Conservation (phyloP, 1,140 invertebrate species). For the Euura saliciscinereae region DNA sequence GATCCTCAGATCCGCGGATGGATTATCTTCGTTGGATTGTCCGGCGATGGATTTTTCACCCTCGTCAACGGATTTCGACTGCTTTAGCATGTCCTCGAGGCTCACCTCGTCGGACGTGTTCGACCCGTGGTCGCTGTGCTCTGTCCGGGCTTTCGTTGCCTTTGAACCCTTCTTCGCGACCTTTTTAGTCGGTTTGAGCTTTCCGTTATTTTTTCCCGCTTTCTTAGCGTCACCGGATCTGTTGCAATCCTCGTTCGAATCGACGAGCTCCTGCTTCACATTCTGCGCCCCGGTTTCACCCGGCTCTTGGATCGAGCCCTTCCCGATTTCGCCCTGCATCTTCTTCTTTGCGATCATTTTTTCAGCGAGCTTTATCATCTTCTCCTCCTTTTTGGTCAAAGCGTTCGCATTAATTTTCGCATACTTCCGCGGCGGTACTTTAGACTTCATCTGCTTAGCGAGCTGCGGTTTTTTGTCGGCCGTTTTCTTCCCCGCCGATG, state of each 20-base stretch:
- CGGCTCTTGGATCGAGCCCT: constrained; percentile 39
- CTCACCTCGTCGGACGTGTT: constrained; percentile 45
- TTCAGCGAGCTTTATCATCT: constrained; percentile 46
- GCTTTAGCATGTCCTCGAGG: constrained; percentile 39
- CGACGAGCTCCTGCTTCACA: constrained; percentile 49
- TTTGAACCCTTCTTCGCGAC: constrained; percentile 42
- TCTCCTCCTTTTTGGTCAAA: constrained; percentile 46
- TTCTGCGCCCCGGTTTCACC: constrained; percentile 35
- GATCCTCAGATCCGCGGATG: constrained; percentile 36
- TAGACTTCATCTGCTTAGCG: constrained; percentile 51
- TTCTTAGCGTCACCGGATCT: constrained; percentile 43
- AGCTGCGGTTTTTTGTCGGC: constrained; percentile 43
- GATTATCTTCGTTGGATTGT: constrained; percentile 33
- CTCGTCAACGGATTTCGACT: constrained; percentile 36
- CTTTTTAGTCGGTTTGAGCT: constrained; percentile 40
- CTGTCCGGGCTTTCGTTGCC: constrained; percentile 36
- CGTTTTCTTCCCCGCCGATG: constrained; percentile 25
- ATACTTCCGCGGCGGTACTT: constrained; percentile 42
- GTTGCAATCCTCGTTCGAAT: constrained; percentile 45
- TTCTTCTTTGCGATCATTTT: constrained; percentile 49
- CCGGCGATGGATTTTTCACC: constrained; percentile 28
- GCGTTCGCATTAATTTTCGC: constrained; percentile 36
- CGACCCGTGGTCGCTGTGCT: constrained; percentile 39
- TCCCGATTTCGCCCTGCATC: constrained; percentile 45
- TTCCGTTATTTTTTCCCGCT: constrained; percentile 31